Evolutionary conservation across 2,113 vertebrate species (phyloP).

Genomic region (Pachyramphus minor): DNA sequence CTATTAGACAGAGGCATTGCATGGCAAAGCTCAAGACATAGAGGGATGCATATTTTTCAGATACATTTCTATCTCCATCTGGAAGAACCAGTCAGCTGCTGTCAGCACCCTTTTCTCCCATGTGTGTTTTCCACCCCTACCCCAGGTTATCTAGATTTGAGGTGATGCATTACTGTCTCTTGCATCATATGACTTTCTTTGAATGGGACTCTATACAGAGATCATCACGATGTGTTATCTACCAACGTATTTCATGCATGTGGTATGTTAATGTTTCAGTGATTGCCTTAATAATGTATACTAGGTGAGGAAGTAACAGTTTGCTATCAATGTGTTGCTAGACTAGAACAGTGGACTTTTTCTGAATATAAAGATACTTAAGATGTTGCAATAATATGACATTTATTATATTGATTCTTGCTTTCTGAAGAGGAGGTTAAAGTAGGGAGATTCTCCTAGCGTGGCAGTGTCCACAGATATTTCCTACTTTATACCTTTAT

Average conservation of each 20-base stretch:
- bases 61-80: background rate
- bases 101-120: background rate
- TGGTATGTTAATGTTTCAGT: background rate
- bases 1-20: background rate
- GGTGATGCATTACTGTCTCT: background rate
- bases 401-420: background rate
- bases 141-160: background rate
- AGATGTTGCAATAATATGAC: background rate
- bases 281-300: background rate
- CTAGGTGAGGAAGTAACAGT: background rate
- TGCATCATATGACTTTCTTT: background rate
- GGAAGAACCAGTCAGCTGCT: background rate
- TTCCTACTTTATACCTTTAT: background rate
- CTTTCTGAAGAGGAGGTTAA: background rate
- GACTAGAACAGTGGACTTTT: background rate
- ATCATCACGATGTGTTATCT: background rate
- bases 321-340: background rate
- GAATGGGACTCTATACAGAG: background rate
- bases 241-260: background rate
- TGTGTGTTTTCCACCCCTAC: background rate
- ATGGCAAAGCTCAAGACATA: background rate
- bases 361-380: background rate
- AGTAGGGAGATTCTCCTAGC: background rate
- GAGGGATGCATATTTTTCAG: background rate
- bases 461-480: background rate